Base-by-base conservation (phyloP, 2,113 vertebrate genomes). In the Stigmatopora nigra region DNA sequence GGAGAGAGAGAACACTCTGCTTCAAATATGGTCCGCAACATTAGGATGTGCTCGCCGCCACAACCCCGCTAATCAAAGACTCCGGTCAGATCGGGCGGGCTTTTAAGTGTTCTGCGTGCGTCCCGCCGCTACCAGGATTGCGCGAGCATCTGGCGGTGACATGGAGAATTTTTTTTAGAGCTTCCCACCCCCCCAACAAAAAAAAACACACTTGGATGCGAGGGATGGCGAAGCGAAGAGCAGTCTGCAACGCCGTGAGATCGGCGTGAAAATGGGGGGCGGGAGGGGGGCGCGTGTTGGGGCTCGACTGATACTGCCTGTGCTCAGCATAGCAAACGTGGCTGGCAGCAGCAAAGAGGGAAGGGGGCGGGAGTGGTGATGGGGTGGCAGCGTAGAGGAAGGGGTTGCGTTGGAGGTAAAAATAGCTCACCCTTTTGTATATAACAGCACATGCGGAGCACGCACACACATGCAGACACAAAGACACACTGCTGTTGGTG, bases 11-110 rank as follows among this genome's bases (percentile, higher is more conserved):
- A 88, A 78, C 80, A 88, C 64, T 87, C 83, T 36, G 78, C 82
- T 87, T 88, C 87, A 88, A 88, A 89, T 81, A 89, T 88, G 82
- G 87, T 88, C 84, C 82, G 82, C 82, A 89, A 80, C 84, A 90
- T 90, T n/a, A 70, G 78, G 74, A 64, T 61, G 16, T 63, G 75
- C 70, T 71, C 64, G 59, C 61, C 19, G 65, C 64, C 0, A 64
- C 66, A 47, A 38, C 65, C 60, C 73, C 15, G 71, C 72, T 68
- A 65, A 72, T n/a, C 70, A 22, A 58, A 57, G 74, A 31, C 19
- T 35, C 56, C 51, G 59, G 55, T 64, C 61, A 58, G 31, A 74
- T 67, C 61, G 19, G 53, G 67, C 38, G 11, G 61, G 75, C 66
- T 80, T 31, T 82, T 76, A 83, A 79, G 80, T 84, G 83, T 79